A percentile compares a stretch with the other conserved stretches of the same genome.
phyloP scores from a whole-genome alignment of 2,113 vertebrate species.

The Delphinapterus leucas region DNA sequence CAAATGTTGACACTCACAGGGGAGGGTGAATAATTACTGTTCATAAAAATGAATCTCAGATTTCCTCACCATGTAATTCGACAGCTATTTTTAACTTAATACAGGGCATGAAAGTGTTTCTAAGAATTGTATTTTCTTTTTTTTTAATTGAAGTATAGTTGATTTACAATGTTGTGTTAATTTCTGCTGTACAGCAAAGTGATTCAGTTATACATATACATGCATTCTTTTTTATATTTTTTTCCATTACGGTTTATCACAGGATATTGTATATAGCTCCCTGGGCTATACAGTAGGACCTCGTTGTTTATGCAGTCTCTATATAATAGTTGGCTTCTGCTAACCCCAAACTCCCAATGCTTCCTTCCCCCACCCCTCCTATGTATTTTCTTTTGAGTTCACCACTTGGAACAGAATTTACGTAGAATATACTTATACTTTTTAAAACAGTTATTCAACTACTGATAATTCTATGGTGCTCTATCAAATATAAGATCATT shows the following conservation, averaged over 20 bases:
- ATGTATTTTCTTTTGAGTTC: neutral
- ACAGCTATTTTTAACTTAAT: neutral
- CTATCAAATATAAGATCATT: neutral
- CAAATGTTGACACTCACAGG: neutral
- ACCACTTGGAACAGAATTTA: slow-evolving; percentile 1
- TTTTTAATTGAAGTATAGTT: neutral
- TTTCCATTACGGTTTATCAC: neutral
- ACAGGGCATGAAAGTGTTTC: neutral
- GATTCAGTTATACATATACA: neutral
- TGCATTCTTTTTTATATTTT: neutral
- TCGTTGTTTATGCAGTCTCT: neutral
- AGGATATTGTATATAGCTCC: too few species aligned
- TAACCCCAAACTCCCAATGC: neutral
- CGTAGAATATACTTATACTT: neutral
- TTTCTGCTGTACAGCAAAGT: neutral
- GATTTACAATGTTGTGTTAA: neutral
- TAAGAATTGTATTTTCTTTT: neutral
- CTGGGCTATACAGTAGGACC: neutral
- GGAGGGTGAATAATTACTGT: neutral
- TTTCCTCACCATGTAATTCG: neutral
- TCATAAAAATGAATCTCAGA: neutral
- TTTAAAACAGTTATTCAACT: neutral
- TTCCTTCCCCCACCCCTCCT: neutral
- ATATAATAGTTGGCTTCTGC: neutral
- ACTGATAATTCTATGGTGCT: neutral